These are phyloP conservation scores for Thryonomys swinderianus DNA, from an alignment of 2,113 vertebrate genomes.

Conservation along the genomic window DNA sequence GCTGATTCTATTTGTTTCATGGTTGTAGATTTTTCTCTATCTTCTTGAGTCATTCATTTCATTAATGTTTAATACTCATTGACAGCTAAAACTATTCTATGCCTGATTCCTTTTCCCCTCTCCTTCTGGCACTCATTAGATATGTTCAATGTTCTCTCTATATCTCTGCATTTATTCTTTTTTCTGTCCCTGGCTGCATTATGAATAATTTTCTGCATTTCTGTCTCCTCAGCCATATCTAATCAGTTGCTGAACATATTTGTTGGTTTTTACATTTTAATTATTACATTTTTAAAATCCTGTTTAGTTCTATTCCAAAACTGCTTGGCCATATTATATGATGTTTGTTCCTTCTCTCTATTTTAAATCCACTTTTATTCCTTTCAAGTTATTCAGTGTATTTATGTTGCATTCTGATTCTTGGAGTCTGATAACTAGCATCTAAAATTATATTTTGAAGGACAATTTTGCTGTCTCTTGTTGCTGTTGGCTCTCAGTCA, in stretches of 20 bases:
- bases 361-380: constrained; percentile 45
- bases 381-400: not conserved
- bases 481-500: not conserved
- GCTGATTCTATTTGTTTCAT: constrained; percentile 10
- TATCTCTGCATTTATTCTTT: not conserved
- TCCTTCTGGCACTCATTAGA: not conserved
- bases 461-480: not conserved
- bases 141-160: not conserved
- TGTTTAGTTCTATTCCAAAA: not conserved
- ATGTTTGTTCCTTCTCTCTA: not conserved
- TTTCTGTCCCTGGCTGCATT: not conserved
- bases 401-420: not conserved
- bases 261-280: not conserved
- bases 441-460: not conserved
- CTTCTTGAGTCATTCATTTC: constrained; percentile 28
- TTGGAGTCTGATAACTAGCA: not conserved
- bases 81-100: not conserved
- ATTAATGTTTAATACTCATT: not conserved
- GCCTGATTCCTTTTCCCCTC: not conserved
- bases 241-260: not conserved
- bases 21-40: not conserved
- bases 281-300: constrained; percentile 17
- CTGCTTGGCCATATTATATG: not conserved
- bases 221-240: not conserved
- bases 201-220: not conserved